Conservation (phyloP, 2,888 invertebrate species). For the Pheosia gnoma region DNA sequence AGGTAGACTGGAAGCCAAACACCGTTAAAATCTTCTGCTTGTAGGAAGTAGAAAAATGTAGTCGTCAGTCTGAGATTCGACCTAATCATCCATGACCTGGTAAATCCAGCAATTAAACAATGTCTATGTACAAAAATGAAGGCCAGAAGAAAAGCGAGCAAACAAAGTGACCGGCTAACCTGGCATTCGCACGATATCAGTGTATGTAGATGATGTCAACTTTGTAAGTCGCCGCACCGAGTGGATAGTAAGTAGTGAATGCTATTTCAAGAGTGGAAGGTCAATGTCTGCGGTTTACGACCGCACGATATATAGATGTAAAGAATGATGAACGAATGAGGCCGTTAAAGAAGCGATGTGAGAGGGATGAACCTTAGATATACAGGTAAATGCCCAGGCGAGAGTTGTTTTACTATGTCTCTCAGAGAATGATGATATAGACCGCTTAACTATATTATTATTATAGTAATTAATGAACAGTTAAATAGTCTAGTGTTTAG, state of each 20-base stretch:
- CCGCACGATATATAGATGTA: conserved; percentile 33
- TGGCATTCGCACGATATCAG: conserved; percentile 5
- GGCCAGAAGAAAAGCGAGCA: conserved; percentile 4
- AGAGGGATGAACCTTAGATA: too few species aligned
- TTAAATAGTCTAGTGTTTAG: too few species aligned
- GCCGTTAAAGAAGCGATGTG: conserved; percentile 9
- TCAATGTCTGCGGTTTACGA: conserved; percentile 70
- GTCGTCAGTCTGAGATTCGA: too few species aligned
- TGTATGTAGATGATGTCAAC: conserved; percentile 1
- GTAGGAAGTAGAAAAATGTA: too few species aligned
- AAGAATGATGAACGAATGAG: conserved; percentile 19
- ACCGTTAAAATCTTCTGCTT: too few species aligned
- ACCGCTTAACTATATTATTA: too few species aligned
- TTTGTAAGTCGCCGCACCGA: conserved; percentile 11
- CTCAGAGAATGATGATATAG: too few species aligned
- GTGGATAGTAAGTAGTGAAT: conserved; percentile 50
- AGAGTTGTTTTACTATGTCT: too few species aligned
- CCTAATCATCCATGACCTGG: not conserved
- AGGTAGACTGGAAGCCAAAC: too few species aligned
- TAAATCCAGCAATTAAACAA: not conserved
- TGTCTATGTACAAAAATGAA: not conserved
- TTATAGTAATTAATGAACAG: too few species aligned
- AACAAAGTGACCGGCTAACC: conserved; percentile 22
- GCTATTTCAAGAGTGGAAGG: conserved; percentile 68
- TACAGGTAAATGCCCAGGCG: too few species aligned